These are phyloP conservation scores for Brachionus plicatilis DNA, from an alignment of 1,140 invertebrate genomes.

Conservation along the genomic window DNA sequence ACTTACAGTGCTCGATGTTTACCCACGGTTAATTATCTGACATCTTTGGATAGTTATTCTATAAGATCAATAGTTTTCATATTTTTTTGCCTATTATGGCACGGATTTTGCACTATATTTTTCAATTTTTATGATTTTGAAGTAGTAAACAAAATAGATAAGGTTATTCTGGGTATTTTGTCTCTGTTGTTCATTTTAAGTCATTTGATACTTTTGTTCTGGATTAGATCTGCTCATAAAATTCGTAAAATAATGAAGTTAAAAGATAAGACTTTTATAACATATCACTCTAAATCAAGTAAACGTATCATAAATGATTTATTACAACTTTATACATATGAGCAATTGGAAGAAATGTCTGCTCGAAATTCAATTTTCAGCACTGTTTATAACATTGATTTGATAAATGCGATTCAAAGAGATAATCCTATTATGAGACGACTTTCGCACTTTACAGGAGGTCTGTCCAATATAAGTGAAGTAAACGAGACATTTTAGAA, in stretches of 20 bases:
- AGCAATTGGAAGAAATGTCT: background rate
- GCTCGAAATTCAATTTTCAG: background rate
- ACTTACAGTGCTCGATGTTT: slow-evolving; percentile 52
- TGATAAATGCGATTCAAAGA: background rate
- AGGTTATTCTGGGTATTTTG: background rate
- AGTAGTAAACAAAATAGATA: background rate
- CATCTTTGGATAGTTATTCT: slow-evolving; percentile 41
- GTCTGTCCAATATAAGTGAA: background rate
- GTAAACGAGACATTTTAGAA: background rate
- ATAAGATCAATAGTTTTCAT: background rate
- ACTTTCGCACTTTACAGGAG: background rate
- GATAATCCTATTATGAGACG: background rate
- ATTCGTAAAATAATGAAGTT: background rate
- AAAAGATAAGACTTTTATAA: background rate
- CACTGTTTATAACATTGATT: background rate
- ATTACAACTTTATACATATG: background rate
- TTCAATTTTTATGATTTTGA: background rate
- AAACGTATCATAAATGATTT: background rate
- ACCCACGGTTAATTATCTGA: slow-evolving; percentile 53
- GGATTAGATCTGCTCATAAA: slow-evolving; percentile 17
- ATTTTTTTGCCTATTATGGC: background rate
- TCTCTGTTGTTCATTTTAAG: background rate
- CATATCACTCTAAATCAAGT: background rate
- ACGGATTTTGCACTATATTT: background rate
- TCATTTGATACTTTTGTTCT: slow-evolving; percentile 1